These are phyloP conservation scores for Callimorpha dominula DNA, from an alignment of 2,888 invertebrate genomes.

Conservation along the genomic window DNA sequence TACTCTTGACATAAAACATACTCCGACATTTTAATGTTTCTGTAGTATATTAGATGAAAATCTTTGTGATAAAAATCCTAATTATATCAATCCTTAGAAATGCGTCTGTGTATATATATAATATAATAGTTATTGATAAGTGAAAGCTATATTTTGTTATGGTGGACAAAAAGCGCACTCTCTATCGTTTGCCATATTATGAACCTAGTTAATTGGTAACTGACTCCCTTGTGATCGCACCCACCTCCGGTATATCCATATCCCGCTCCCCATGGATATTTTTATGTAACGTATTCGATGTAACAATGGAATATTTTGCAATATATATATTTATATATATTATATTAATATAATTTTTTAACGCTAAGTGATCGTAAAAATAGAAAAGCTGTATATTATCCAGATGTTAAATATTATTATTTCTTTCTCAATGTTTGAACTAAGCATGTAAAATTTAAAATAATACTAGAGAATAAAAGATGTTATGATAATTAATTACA, in stretches of 20 bases:
- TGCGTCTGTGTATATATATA: conserved; percentile 75
- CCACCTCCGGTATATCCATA: conserved; percentile 62
- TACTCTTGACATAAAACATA: conserved; percentile 59
- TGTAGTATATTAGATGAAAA: conserved; percentile 76
- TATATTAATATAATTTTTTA: conserved; percentile 75
- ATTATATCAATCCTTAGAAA: conserved; percentile 77
- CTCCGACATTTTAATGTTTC: conserved; percentile 66
- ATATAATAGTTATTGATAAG: conserved; percentile 69
- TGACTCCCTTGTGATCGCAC: conserved; percentile 60
- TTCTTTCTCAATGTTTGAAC: conserved; percentile 86
- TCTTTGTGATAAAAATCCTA: conserved; percentile 81
- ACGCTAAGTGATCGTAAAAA: conserved; percentile 82
- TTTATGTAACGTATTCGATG: conserved; percentile 69
- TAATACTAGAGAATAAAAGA: conserved; percentile 87
- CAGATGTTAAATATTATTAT: conserved; percentile 87
- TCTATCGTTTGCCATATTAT: conserved; percentile 76
- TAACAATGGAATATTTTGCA: conserved; percentile 86
- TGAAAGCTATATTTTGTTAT: conserved; percentile 84
- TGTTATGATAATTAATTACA: conserved; percentile 87
- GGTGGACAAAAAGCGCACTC: conserved; percentile 74
- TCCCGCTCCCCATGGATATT: conserved; percentile 58
- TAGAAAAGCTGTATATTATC: conserved; percentile 80
- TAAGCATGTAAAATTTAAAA: conserved; percentile 87
- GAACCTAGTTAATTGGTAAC: conserved; percentile 57
- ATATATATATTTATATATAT: conserved; percentile 78